Conservation (phyloP, 1,140 invertebrate genomes). For the Apis florea region DNA sequence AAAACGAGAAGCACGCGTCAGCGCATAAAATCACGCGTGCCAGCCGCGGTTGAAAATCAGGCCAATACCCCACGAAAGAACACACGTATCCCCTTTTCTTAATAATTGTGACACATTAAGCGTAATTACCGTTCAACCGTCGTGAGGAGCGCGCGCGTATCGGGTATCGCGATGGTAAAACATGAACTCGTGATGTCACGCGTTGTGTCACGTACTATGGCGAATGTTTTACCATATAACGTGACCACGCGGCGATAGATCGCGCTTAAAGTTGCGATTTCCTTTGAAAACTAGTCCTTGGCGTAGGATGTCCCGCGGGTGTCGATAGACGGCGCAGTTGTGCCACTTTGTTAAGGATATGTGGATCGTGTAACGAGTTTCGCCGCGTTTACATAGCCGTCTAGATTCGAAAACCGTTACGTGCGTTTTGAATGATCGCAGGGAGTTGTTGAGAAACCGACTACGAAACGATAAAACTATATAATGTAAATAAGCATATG, state of each 20-base stretch:
- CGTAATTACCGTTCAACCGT: conserved; percentile 26
- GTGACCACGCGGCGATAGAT: not conserved
- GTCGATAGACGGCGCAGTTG: not conserved
- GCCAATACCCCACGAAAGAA: conserved; percentile 40
- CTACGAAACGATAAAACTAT: not conserved
- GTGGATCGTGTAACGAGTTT: not conserved
- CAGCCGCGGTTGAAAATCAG: conserved; percentile 21
- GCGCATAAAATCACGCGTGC: not conserved
- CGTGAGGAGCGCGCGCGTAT: conserved; percentile 13
- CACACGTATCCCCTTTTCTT: conserved; percentile 15
- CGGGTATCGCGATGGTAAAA: conserved; percentile 15
- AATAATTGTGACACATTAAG: conserved; percentile 39
- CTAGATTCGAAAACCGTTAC: conserved; percentile 18
- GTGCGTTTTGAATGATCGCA: not conserved
- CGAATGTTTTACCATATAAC: not conserved
- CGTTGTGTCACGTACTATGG: not conserved
- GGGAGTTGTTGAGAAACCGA: not conserved
- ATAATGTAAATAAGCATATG: not conserved
- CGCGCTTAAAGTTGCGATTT: conserved; percentile 17
- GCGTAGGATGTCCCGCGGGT: not conserved
- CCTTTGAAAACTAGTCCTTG: conserved; percentile 1
- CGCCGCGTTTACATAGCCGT: not conserved
- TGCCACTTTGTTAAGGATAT: conserved; percentile 22
- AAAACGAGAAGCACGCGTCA: conserved; percentile 10
- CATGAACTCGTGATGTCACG: conserved; percentile 6